Conservation (phyloP, 2,113 vertebrate species). For the Cyprinus carpio region DNA sequence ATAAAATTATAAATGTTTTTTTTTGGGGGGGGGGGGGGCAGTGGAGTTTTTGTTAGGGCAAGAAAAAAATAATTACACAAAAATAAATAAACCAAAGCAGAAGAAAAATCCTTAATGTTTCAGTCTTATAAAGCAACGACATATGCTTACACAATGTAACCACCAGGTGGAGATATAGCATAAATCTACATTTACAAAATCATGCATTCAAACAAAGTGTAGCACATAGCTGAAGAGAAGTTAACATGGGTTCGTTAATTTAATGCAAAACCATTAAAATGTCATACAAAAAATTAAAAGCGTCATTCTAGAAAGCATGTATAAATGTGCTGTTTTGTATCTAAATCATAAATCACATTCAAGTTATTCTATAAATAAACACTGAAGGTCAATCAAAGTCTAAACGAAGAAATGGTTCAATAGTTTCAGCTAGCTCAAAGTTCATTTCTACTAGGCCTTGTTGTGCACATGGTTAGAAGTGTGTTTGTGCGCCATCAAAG, state of each 20-base stretch:
- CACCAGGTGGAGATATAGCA: constrained; percentile 48
- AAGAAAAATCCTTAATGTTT: not conserved
- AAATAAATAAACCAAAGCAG: not conserved
- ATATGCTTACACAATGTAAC: not conserved
- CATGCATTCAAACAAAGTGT: not conserved
- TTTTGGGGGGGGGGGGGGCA: not conserved
- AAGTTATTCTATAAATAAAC: not conserved
- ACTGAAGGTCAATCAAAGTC: not conserved
- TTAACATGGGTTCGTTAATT: not conserved
- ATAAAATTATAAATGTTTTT: not conserved
- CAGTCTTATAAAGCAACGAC: not conserved
- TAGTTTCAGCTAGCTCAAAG: not conserved
- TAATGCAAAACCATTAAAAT: not conserved
- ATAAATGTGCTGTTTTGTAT: not conserved
- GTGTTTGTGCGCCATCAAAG: not conserved
- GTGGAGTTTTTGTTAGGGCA: not conserved
- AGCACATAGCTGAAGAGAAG: not conserved
- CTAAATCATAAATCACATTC: not conserved
- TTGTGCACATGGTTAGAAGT: not conserved
- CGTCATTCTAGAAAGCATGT: not conserved
- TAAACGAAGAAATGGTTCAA: not conserved
- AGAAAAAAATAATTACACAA: not conserved
- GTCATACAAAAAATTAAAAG: not conserved
- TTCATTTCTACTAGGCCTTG: not conserved
- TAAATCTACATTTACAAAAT: not conserved